Base-by-base conservation (phyloP, 2,888 invertebrate genomes). In the Bimastos eiseni region DNA sequence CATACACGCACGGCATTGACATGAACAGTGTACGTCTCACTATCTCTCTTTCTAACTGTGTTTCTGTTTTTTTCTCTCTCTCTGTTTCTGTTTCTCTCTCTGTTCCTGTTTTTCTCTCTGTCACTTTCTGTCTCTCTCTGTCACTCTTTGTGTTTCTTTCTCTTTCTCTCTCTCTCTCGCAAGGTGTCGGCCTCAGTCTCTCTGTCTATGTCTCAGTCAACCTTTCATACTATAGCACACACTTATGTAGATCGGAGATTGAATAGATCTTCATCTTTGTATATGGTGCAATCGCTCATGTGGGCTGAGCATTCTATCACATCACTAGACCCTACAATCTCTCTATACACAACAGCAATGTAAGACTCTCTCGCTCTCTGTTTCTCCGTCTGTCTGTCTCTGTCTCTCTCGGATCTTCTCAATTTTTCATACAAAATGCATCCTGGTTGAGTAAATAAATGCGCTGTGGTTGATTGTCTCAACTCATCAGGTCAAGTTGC, bases 1-100 rank as follows among this genome's bases (percentile, higher is more conserved):
- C 94, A 21, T 95, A 95, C 91, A 95, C 95, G 19, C 95, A 95
- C 90, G 95, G 95, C 36, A 94, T 95, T 13, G 95, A 95, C 92
- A 95, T 95, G 95, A 95, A 95, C 92, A 94, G 94, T 90, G 95
- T 95, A 93, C 93, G 94, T 93, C 6, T n/a, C 30, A n/a, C 49
- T 49, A 4, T 49, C 49, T 49, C 17, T 49, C 49, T 21, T 11
- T 49, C 49, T 49, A 19, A 17, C 49, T 49, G 49, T 49, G 15
- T 49, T 11, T 70, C 70, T n/a, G 24, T 55, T 0, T 55, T 3
- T 55, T 11, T 55, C 24, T 55, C 24, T 55, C 11, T 55, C 24
- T 55, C 24, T 55, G 24, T 55, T 4, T 55, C 30, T n/a, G 17
- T 49, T 21, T 49, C 19, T 49, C 17, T 21, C 19, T 49, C 49